A percentile compares a stretch with the other conserved stretches of the same genome.
Evolutionary conservation across 2,113 vertebrate genomes (phyloP).

Genomic region (Podocnemis expansa): DNA sequence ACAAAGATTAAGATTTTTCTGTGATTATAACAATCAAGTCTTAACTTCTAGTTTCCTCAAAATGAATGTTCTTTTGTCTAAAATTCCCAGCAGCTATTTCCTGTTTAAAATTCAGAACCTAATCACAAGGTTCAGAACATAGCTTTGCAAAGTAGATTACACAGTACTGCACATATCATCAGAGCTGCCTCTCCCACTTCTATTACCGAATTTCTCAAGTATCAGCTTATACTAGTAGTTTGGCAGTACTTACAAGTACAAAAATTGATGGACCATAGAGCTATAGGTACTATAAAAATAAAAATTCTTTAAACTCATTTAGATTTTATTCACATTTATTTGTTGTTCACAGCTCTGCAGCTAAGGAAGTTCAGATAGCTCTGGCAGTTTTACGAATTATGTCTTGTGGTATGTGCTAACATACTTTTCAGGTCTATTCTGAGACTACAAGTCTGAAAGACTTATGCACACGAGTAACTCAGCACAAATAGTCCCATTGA

Average conservation of each 20-base stretch:
- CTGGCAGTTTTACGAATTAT: not conserved
- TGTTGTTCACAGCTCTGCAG: not conserved
- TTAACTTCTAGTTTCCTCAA: not conserved
- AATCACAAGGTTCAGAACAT: not conserved
- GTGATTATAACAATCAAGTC: not conserved
- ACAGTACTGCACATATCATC: not conserved
- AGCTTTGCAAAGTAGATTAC: not conserved
- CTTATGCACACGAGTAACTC: not conserved
- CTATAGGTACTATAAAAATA: not conserved
- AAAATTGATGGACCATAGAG: not conserved
- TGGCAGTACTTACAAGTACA: not conserved
- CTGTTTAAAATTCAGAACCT: not conserved
- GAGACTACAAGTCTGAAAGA: not conserved
- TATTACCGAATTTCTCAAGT: not conserved
- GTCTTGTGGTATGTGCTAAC: not conserved
- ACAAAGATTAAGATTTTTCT: not conserved
- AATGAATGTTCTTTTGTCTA: not conserved
- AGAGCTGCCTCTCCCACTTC: not conserved
- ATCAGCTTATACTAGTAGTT: not conserved
- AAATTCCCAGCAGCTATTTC: not conserved
- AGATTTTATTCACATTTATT: not conserved
- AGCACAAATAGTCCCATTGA: not conserved
- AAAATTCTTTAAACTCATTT: not conserved
- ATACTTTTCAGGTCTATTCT: not conserved
- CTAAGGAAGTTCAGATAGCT: not conserved